Conservation (phyloP, 2,888 invertebrate genomes). For the Xanthia icteritia region DNA sequence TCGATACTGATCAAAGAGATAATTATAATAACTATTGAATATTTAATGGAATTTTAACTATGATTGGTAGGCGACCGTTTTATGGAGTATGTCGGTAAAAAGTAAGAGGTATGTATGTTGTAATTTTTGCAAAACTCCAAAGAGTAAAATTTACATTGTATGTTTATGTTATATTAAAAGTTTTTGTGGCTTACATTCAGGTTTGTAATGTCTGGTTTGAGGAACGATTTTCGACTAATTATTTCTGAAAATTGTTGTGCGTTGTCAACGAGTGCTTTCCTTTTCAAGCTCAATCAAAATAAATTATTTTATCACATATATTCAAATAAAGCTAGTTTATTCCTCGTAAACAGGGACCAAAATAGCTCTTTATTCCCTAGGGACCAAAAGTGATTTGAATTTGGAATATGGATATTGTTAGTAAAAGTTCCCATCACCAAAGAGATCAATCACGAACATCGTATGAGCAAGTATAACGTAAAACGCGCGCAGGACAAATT, state of each 20-base stretch:
- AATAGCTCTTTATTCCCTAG: no score
- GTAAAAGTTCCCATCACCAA: no score
- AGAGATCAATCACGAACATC: no score
- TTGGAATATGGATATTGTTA: no score
- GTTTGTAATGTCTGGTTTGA: background rate
- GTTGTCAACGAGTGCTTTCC: background rate
- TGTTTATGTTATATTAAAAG: background rate
- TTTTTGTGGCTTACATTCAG: background rate
- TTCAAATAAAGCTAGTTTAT: no score
- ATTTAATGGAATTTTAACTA: constrained; percentile 51
- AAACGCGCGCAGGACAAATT: no score
- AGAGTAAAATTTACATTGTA: background rate
- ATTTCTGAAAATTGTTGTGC: background rate
- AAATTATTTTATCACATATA: background rate
- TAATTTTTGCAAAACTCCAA: background rate
- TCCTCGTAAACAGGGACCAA: no score
- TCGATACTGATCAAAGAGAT: constrained; percentile 53
- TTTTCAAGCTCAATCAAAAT: background rate
- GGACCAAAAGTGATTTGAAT: no score
- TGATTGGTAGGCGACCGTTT: constrained; percentile 37
- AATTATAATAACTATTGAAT: constrained; percentile 61
- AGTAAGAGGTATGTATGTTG: background rate
- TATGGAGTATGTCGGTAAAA: constrained; percentile 11
- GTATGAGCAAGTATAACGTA: no score
- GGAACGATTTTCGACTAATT: background rate